Percentiles rank a stretch among this genome's conserved stretches.
Conservation (phyloP, 2,888 invertebrate species). For the Drosophila pegasa region DNA sequence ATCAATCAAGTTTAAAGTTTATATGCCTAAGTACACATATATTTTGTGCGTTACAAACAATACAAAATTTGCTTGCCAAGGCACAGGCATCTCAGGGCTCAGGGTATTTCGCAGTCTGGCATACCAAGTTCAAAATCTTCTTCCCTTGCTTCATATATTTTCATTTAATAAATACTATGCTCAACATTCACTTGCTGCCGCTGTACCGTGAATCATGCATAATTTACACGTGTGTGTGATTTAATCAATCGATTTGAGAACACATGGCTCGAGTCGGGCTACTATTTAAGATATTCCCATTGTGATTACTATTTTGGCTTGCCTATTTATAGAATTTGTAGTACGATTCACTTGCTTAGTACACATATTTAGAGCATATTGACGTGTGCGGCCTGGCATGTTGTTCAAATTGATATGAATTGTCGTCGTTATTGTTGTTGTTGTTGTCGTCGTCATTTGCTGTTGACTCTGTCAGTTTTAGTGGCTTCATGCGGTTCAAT, state of each 20-base stretch:
- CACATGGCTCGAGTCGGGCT: constrained; percentile 23
- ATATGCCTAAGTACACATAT: too few species aligned
- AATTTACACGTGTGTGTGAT: constrained; percentile 4
- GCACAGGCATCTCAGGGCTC: too few species aligned
- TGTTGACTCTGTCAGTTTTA: constrained; percentile 67
- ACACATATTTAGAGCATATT: constrained; percentile 61
- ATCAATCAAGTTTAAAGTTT: too few species aligned
- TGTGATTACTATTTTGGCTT: constrained; percentile 30
- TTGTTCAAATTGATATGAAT: constrained; percentile 25
- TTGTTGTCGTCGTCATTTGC: constrained; percentile 9
- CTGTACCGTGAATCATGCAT: not conserved
- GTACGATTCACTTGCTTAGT: constrained; percentile 45
- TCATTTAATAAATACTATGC: not conserved
- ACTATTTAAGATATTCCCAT: constrained; percentile 22
- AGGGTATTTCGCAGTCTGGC: too few species aligned
- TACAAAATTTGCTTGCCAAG: too few species aligned
- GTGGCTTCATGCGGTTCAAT: constrained; percentile 67
- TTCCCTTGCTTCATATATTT: not conserved
- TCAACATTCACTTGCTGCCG: constrained; percentile 5
- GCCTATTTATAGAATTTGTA: constrained; percentile 52
- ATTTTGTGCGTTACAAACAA: too few species aligned
- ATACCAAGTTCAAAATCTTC: not conserved
- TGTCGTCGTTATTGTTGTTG: constrained; percentile 16
- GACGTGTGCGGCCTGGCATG: constrained; percentile 57
- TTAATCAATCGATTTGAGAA: constrained; percentile 9